Evolutionary conservation across 2,888 invertebrate species (phyloP), one percentile per base, ranked within the genome.

Genomic region (Drosophila multiciliata): DNA sequence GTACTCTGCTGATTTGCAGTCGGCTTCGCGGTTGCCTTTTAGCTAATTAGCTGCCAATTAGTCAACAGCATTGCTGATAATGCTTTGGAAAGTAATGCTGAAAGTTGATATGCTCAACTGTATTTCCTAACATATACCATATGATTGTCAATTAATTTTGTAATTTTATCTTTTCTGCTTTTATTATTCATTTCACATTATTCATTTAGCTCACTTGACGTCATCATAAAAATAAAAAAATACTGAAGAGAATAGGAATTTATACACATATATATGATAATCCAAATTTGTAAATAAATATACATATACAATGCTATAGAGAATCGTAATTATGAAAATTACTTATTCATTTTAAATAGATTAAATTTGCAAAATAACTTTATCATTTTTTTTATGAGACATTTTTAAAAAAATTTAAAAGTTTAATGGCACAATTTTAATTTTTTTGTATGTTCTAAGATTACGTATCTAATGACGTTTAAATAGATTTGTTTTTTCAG

Each of bases 31-130:
- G 48, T 35, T 60, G 53, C n/a, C 29, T 65, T 52, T 62, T n/a
- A 59, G 63, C 73, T 77, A 76, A 76, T 78, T 76, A 87, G 71
- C 70, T 68, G 35, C 42, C 66, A 87, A 87, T 87, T 83, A 87
- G 86, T 26, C 68, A 55, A 35, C 35, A 50, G 58, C 48, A 52
- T 36, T 66, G 63, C 54, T 26, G 66, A 67, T 49, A 57, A 57
- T 48, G 45, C 15, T 23, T 45, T 45, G n/a, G 68, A 36, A 38
- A 26, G 35, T 48, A 52, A 61, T 50, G n/a, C 20, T 29, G 12
- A 12, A 6, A 45, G 33, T 29, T 35, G 33, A 53, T 66, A 42
- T 32, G 36, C 59, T 60, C 66, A 42, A 17, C 26, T 49, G 9
- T 49, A 26, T 26, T 26, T 26, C 17, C 49, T 49, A 35, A 62